Evolutionary conservation across 2,797 vertebrate genomes (phyloP).

Genomic region (Morus bassanus): DNA sequence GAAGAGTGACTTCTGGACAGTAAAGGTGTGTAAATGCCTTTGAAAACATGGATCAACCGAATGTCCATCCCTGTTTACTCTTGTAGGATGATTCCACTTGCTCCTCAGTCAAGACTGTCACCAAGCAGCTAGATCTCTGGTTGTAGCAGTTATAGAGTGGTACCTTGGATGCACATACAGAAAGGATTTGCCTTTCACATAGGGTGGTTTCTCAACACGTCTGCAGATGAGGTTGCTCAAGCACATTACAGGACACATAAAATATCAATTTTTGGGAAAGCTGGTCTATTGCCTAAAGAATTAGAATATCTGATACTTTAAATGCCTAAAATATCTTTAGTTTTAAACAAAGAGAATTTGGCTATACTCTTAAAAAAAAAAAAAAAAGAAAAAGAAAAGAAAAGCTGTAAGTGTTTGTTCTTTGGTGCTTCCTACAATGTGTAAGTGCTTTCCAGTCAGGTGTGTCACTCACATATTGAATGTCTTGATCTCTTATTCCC

Average conservation of each 20-base stretch:
- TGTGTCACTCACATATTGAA: background rate
- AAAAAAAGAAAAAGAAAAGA: background rate
- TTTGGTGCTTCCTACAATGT: background rate
- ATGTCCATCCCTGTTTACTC: background rate
- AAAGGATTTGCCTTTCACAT: background rate
- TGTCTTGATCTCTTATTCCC: background rate
- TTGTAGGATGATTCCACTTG: fast-evolving
- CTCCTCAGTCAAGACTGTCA: background rate
- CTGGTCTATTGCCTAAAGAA: background rate
- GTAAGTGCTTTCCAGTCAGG: background rate
- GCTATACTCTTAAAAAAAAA: background rate
- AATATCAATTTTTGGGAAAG: background rate
- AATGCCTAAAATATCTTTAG: background rate
- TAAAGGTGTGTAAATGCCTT: background rate
- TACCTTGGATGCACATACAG: fast-evolving
- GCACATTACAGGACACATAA: fast-evolving
- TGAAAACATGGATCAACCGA: background rate
- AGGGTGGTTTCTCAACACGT: background rate
- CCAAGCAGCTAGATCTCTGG: background rate
- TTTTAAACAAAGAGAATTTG: background rate
- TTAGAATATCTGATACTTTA: background rate
- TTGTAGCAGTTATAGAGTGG: background rate
- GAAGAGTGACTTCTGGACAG: background rate
- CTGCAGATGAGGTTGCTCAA: background rate
- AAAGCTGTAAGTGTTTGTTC: background rate